These are phyloP conservation scores for Saimiri boliviensis DNA, from an alignment of 2,113 vertebrate species.

Conservation along the genomic window DNA sequence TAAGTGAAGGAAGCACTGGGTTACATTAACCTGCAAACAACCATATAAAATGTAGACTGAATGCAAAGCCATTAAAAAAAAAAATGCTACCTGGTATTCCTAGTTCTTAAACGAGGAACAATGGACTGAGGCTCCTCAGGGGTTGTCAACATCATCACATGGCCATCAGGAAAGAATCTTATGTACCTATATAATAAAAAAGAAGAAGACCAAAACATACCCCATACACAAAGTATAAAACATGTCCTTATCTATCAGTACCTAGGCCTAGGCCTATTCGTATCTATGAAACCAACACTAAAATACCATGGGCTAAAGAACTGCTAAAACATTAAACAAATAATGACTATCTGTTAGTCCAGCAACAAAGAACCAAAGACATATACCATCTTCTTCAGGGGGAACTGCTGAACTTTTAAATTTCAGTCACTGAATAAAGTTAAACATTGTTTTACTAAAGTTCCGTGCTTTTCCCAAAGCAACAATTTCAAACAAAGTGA, in stretches of 20 bases:
- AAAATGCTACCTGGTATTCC: conserved; percentile 89
- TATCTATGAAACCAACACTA: background rate
- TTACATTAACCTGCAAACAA: background rate
- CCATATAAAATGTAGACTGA: background rate
- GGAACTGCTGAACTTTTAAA: background rate
- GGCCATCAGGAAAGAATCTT: conserved; percentile 96
- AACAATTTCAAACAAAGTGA: background rate
- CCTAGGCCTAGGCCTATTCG: background rate
- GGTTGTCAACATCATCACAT: conserved; percentile 96
- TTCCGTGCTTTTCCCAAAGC: background rate
- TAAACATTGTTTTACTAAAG: conserved; percentile 7
- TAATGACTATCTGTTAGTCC: background rate
- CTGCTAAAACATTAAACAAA: background rate
- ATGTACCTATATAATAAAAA: conserved; percentile 89
- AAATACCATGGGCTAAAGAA: background rate
- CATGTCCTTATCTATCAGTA: background rate
- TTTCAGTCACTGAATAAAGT: conserved; percentile 22
- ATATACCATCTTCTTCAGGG: background rate
- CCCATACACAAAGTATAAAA: conserved; percentile 24
- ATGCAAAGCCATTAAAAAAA: background rate
- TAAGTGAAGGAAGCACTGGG: background rate
- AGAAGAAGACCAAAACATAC: background rate
- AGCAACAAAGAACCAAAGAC: background rate
- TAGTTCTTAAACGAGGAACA: conserved; percentile 93
- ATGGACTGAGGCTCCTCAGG: conserved; percentile 94